Conservation (phyloP, 2,888 invertebrate species). For the Poecilobothrus nobilitatus region DNA sequence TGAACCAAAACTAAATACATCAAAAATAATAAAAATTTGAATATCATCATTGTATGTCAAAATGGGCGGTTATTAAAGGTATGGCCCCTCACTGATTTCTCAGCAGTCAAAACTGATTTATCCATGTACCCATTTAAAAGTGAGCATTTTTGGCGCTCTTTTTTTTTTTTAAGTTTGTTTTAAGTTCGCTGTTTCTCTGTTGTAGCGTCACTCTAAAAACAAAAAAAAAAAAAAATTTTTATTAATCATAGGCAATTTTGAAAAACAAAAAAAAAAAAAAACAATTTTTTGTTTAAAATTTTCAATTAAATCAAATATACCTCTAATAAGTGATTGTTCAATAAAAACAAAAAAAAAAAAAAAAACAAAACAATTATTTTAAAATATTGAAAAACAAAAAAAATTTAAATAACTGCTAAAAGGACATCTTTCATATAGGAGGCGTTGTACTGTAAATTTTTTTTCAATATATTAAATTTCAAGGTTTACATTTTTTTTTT, state of each 20-base stretch:
- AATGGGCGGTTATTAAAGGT: not conserved
- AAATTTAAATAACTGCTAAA: not conserved
- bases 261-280: not conserved
- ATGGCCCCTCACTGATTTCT: not conserved
- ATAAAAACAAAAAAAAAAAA: not conserved
- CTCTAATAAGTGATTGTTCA: not conserved
- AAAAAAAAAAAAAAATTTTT: not conserved
- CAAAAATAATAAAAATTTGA: too few relatives aligned
- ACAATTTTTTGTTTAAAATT: not conserved
- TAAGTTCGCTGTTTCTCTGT: not conserved
- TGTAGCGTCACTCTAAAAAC: not conserved
- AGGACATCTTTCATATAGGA: not conserved
- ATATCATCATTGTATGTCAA: not conserved
- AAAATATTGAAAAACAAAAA: not conserved
- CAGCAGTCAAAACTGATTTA: not conserved
- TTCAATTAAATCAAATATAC: constrained; percentile 1
- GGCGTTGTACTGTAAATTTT: not conserved
- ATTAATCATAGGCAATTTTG: not conserved
- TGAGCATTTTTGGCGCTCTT: not conserved
- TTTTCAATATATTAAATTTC: too few relatives aligned
- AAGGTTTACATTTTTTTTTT: too few relatives aligned
- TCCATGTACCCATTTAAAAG: not conserved
- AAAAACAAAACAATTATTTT: too few relatives aligned
- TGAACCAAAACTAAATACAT: too few relatives aligned
- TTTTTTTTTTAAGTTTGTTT: not conserved